Percentiles rank a stretch among this genome's conserved stretches.
phyloP scores from a whole-genome alignment of 2,797 vertebrate species.

The Nannoperca obscura region DNA sequence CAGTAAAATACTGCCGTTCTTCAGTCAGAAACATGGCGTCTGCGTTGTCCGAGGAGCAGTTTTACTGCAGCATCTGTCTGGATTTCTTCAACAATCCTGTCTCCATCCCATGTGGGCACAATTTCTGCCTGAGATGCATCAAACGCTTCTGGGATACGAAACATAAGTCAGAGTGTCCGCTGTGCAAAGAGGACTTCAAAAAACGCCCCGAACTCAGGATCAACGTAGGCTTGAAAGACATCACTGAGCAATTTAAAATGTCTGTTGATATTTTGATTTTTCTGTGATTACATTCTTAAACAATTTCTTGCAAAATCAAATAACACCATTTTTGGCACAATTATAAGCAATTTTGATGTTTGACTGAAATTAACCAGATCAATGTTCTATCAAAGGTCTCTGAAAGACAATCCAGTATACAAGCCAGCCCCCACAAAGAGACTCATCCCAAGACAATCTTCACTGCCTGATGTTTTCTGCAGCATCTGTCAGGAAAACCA shows the following conservation, averaged over 20 bases:
- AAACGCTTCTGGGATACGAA: slow-evolving; percentile 54
- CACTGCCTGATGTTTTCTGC: slow-evolving; percentile 21
- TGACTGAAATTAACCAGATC: background rate
- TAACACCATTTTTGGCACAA: background rate
- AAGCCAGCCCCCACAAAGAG: background rate
- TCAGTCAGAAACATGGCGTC: slow-evolving; percentile 53
- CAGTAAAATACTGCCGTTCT: background rate
- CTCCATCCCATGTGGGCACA: slow-evolving; percentile 75
- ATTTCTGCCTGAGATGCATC: slow-evolving; percentile 71
- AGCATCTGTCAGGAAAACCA: slow-evolving; percentile 29
- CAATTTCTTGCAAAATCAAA: background rate
- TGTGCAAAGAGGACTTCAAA: slow-evolving; percentile 72
- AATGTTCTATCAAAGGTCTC: slow-evolving; percentile 35
- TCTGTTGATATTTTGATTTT: background rate
- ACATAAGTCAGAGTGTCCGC: slow-evolving; percentile 40
- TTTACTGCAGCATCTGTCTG: slow-evolving; percentile 72
- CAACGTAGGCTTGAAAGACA: slow-evolving; percentile 61
- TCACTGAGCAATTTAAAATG: slow-evolving; percentile 57
- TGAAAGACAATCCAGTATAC: slow-evolving; percentile 5
- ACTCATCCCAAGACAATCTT: rapidly evolving
- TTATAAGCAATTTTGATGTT: background rate
- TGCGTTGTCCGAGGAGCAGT: slow-evolving; percentile 54
- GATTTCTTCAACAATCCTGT: slow-evolving; percentile 62
- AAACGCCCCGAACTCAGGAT: slow-evolving; percentile 51
- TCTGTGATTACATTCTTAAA: background rate